These are phyloP conservation scores for Trichogramma pretiosum DNA, from an alignment of 1,140 invertebrate genomes.

Conservation along the genomic window DNA sequence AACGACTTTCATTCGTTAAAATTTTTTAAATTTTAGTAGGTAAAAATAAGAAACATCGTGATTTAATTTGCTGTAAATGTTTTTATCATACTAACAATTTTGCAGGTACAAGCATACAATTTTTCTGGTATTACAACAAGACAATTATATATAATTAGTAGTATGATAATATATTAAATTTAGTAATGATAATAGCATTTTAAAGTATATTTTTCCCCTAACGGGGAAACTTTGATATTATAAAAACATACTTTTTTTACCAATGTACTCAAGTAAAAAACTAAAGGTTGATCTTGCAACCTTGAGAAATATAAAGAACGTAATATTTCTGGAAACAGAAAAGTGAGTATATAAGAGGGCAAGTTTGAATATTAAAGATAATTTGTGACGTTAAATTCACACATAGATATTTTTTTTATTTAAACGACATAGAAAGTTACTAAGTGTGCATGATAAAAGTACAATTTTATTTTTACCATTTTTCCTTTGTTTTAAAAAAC, in stretches of 20 bases:
- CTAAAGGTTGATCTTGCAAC: constrained; percentile 4
- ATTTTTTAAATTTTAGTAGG: no score
- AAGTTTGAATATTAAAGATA: constrained; percentile 5
- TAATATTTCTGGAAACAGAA: constrained; percentile 7
- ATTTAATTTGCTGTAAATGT: no score
- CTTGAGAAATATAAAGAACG: constrained; percentile 1
- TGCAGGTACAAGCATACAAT: constrained; percentile 18
- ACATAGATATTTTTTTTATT: constrained; percentile 4
- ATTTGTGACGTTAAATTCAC: no score
- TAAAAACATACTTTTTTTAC: constrained; percentile 6
- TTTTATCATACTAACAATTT: constrained; percentile 9
- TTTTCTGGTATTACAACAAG: constrained; percentile 4
- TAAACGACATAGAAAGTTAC: constrained; percentile 7
- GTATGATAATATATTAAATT: constrained; percentile 10
- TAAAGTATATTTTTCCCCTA: constrained; percentile 8
- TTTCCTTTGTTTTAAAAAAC: constrained; percentile 41
- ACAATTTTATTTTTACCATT: constrained; percentile 38
- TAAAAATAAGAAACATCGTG: no score
- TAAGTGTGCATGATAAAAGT: constrained; percentile 34
- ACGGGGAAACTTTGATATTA: constrained; percentile 7
- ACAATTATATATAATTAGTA: constrained; percentile 10
- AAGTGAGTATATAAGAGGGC: no score
- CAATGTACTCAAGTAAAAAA: constrained; percentile 15
- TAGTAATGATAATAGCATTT: constrained; percentile 5
- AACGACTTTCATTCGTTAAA: no score